Evolutionary conservation across 2,797 vertebrate genomes (phyloP), one percentile per base, ranked within the genome.

Genomic region (Ibycter americanus): DNA sequence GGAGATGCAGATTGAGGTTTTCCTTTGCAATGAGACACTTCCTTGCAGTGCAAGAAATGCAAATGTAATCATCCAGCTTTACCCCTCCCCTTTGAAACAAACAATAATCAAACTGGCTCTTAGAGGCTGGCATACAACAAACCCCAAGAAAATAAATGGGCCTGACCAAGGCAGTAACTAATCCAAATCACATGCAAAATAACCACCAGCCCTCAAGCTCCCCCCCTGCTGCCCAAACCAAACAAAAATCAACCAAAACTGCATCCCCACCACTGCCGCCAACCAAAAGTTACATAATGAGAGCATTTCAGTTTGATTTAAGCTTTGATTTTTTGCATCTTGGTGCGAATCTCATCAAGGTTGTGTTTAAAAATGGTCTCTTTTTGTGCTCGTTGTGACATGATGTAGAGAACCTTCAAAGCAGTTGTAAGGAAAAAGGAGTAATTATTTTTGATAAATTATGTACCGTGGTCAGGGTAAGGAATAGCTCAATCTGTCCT

Each of bases 391-490:
- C 15, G 0, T 62, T 38, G 63, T 83, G 83, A 61, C 76, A 54
- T 59, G 62, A 68, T 52, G 46, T 8, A 90, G 52, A 26, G 38
- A 93, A 70, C 47, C 38, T 94, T 80, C 71, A 76, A 73, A 93
- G 93, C 63, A 29, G 72, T 34, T 54, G 56, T 34, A 70, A 38
- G 59, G 72, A 18, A 86, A 66, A 86, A 59, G 52, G 73, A 93
- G 84, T 83, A 51, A 55, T 93, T 73, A 68, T 67, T 96, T 93
- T 44, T 90, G 91, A 87, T 90, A 49, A 92, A 87, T 83, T 76
- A 58, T 46, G 38, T 70, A 40, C 42, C 12, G 2, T 46, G 86
- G 65, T 67, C 86, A 67, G 76, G 46, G 66, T 32, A 66, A 52
- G 86, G 92, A 94, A 61, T 11, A 71, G 92, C 80, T 95, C 85